Conservation (phyloP, 1,140 invertebrate species). For the Muscidifurax raptorellus region DNA sequence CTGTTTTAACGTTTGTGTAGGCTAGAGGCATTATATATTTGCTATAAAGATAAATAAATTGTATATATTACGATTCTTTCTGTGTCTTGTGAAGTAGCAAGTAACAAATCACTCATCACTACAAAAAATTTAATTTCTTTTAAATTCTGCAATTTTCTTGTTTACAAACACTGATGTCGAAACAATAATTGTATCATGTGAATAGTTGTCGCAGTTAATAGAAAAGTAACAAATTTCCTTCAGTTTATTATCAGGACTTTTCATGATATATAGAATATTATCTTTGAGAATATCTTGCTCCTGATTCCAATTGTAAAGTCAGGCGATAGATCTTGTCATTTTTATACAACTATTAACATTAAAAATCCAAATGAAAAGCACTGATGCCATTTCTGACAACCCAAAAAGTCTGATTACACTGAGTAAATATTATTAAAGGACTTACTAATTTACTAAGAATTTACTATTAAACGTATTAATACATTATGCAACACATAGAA, state of each 20-base stretch:
- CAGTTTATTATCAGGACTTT: background rate
- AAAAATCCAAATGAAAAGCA: conserved; percentile 31
- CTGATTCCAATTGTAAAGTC: background rate
- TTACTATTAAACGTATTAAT: conserved; percentile 7
- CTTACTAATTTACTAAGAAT: conserved; percentile 27
- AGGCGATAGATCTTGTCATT: conserved; percentile 2
- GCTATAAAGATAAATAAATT: conserved; percentile 25
- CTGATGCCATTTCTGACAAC: conserved; percentile 41
- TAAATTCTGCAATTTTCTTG: background rate
- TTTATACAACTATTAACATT: conserved; percentile 19
- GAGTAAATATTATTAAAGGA: conserved; percentile 7
- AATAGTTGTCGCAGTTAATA: background rate
- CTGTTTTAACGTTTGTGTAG: background rate
- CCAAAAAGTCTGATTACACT: conserved; percentile 40
- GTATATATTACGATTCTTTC: conserved; percentile 29
- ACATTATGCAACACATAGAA: conserved; percentile 18
- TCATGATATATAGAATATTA: background rate
- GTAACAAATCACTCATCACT: background rate
- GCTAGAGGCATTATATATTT: background rate
- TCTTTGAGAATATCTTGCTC: background rate
- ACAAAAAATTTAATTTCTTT: background rate
- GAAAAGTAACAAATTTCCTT: background rate
- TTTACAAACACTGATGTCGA: background rate
- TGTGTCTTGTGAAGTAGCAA: background rate
- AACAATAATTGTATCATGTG: background rate